These are phyloP conservation scores for Limnothrissa miodon DNA, from an alignment of 2,113 vertebrate species.

Conservation along the genomic window DNA sequence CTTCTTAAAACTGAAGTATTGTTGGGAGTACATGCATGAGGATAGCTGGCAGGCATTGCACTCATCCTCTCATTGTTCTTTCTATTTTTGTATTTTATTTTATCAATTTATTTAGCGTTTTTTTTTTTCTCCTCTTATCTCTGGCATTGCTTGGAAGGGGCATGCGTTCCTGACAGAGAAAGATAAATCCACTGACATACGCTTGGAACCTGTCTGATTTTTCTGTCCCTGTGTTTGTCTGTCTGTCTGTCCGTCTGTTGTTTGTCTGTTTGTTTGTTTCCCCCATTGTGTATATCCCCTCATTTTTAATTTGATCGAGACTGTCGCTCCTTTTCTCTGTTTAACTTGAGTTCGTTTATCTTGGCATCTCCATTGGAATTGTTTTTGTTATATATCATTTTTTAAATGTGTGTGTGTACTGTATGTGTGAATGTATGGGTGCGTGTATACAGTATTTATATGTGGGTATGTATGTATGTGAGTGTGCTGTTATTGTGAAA, in stretches of 20 bases:
- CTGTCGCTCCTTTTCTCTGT: not conserved
- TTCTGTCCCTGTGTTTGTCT: conserved; percentile 20
- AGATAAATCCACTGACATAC: conserved; percentile 46
- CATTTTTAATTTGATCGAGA: conserved; percentile 8
- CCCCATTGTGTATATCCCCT: not conserved
- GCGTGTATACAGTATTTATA: conserved; percentile 1
- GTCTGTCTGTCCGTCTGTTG: conserved; percentile 23
- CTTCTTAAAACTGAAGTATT: conserved; percentile 39
- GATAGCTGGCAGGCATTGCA: conserved; percentile 49
- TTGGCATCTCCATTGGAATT: conserved; percentile 32
- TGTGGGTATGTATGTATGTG: conserved; percentile 19
- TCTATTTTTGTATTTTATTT: conserved; percentile 41
- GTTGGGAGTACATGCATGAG: conserved; percentile 51
- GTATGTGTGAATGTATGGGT: conserved; percentile 1
- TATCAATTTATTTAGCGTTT: conserved; percentile 40
- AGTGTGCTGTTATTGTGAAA: conserved; percentile 32
- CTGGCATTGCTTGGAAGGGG: conserved; percentile 43
- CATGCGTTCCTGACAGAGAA: conserved; percentile 45
- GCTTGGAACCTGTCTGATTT: conserved; percentile 45
- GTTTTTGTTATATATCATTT: not conserved
- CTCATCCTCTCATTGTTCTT: conserved; percentile 9
- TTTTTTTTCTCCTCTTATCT: conserved; percentile 40
- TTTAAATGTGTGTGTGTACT: conserved; percentile 3
- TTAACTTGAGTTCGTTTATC: conserved; percentile 27
- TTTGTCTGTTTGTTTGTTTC: conserved; percentile 18